phyloP scores from a whole-genome alignment of 1,140 invertebrate genomes.

The Gonatopus flavifemur region DNA sequence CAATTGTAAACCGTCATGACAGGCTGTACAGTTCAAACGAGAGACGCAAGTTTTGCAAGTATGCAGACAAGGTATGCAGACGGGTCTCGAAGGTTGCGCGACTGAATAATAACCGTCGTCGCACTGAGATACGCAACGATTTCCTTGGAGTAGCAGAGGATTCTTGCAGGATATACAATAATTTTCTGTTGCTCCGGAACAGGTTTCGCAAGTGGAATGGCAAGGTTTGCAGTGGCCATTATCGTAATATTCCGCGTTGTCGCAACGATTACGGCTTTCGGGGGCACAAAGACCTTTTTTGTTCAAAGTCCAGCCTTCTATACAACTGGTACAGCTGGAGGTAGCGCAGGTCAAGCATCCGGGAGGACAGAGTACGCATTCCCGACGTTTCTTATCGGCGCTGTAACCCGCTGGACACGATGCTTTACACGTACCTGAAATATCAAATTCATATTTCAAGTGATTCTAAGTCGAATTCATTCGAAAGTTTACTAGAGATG shows the following conservation, averaged over 20 bases:
- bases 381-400: conserved; percentile 73
- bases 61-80: conserved; percentile 75
- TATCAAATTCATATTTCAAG: neutral
- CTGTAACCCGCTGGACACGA: conserved; percentile 72
- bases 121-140: conserved; percentile 72
- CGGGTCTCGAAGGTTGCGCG: conserved; percentile 61
- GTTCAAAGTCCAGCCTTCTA: conserved; percentile 70
- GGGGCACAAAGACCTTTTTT: conserved; percentile 72
- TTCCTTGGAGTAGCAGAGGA: conserved; percentile 67
- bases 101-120: conserved; percentile 68
- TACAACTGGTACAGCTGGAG: conserved; percentile 68
- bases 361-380: conserved; percentile 72
- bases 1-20: conserved; percentile 69
- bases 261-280: conserved; percentile 67
- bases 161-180: conserved; percentile 70
- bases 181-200: conserved; percentile 67
- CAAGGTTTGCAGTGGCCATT: conserved; percentile 69
- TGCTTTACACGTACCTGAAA: conserved; percentile 48
- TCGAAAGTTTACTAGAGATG: conserved; percentile 39
- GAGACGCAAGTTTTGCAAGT: conserved; percentile 77
- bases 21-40: conserved; percentile 76
- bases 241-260: conserved; percentile 69
- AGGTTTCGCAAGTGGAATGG: conserved; percentile 71
- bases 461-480: neutral
- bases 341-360: conserved; percentile 73